Evolutionary conservation across 1,140 invertebrate species (phyloP).

Genomic region (Eubasilissa regina): DNA sequence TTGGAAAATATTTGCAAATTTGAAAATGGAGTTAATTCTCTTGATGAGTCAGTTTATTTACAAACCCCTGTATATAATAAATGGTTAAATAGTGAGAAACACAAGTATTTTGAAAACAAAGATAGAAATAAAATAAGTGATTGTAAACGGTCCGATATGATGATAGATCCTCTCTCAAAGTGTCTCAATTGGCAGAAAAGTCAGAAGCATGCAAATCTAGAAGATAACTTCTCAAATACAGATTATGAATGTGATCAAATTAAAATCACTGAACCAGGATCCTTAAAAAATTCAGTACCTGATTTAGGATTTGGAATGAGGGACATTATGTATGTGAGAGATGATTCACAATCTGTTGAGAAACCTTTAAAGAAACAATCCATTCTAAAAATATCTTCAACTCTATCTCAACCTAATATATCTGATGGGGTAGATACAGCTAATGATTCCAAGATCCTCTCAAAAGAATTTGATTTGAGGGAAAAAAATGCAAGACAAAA

Average conservation of each 20-base stretch:
- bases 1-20: conserved; percentile 71
- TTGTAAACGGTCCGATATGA: neutral
- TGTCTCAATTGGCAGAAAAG: conserved; percentile 7
- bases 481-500: conserved; percentile 1
- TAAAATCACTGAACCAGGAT: conserved; percentile 56
- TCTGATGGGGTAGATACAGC: neutral
- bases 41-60: conserved; percentile 35
- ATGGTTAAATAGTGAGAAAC: conserved; percentile 7
- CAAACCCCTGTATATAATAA: conserved; percentile 14
- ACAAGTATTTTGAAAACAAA: neutral
- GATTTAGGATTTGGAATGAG: conserved; percentile 65
- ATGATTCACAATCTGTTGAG: conserved; percentile 3
- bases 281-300: conserved; percentile 64
- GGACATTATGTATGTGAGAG: conserved; percentile 53
- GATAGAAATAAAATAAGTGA: neutral
- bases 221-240: neutral
- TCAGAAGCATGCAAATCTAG: neutral
- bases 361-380: conserved; percentile 3
- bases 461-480: conserved; percentile 13
- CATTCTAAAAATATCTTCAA: neutral
- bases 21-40: conserved; percentile 60
- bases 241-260: neutral
- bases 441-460: neutral
- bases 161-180: conserved; percentile 5
- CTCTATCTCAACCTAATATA: neutral